A percentile compares a stretch with the other conserved stretches of the same genome.
phyloP scores from a whole-genome alignment of 2,113 vertebrate species.

The Alaudala cheleensis region DNA sequence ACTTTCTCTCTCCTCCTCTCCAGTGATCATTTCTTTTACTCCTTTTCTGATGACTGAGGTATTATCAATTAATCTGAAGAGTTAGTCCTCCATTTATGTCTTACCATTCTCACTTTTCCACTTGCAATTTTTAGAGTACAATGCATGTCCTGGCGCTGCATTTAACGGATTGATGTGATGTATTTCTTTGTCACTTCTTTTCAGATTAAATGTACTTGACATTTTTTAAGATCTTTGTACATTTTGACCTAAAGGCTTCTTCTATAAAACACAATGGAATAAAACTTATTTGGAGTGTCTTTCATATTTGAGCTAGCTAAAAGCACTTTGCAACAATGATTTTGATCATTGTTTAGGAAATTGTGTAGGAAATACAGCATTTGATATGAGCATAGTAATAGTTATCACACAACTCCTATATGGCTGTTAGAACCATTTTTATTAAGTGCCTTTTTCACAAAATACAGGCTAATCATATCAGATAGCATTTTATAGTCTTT shows the following conservation, averaged over 20 bases:
- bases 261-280: neutral
- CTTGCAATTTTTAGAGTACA: neutral
- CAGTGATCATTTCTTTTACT: neutral
- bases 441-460: neutral
- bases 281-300: neutral
- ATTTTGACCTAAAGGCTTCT: neutral
- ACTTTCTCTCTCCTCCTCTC: neutral
- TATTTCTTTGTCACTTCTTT: neutral
- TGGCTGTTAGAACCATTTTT: neutral
- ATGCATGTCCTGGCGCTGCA: neutral
- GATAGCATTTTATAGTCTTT: neutral
- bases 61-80: slow-evolving; percentile 56
- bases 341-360: neutral
- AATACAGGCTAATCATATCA: neutral
- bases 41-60: neutral
- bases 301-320: neutral
- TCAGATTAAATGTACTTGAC: neutral
- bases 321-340: neutral
- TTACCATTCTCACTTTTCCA: neutral
- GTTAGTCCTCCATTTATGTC: neutral
- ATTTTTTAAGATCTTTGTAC: neutral
- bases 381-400: neutral
- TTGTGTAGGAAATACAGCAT: neutral
- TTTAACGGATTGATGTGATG: neutral
- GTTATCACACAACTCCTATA: neutral